Conservation (phyloP, 2,888 invertebrate species). For the Masnerella sp. region DNA sequence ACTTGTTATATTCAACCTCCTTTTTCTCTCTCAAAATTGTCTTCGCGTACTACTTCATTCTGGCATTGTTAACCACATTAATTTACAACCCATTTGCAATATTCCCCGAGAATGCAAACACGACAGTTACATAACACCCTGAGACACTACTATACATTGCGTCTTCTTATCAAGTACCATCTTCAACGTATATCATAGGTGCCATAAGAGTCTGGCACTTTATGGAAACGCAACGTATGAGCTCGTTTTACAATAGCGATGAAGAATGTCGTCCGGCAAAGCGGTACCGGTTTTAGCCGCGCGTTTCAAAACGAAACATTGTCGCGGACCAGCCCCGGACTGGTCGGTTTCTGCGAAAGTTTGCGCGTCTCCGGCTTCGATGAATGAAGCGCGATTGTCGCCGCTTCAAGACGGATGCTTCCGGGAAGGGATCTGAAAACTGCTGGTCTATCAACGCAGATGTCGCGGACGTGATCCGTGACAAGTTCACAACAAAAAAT, state of each 20-base stretch:
- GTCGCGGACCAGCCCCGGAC: not conserved
- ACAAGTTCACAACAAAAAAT: constrained; percentile 39
- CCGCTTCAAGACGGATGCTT: constrained; percentile 67
- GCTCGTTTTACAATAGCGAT: constrained; percentile 34
- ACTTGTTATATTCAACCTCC: too few species aligned
- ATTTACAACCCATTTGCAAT: too few species aligned
- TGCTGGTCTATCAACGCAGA: constrained; percentile 69
- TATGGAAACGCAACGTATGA: constrained; percentile 37
- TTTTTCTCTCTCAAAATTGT: too few species aligned
- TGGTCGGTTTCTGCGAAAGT: too few species aligned
- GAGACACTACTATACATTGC: not conserved
- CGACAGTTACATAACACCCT: not conserved
- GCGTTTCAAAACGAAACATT: constrained; percentile 41
- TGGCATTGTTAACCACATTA: too few species aligned
- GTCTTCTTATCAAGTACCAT: constrained; percentile 65
- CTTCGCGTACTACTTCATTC: too few species aligned
- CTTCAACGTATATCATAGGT: constrained; percentile 54
- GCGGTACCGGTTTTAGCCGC: constrained; percentile 48
- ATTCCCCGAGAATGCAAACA: too few species aligned
- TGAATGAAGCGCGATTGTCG: constrained; percentile 51
- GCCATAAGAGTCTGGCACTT: constrained; percentile 59
- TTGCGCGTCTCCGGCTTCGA: constrained; percentile 22
- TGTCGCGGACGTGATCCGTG: constrained; percentile 70
- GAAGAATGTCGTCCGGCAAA: constrained; percentile 27
- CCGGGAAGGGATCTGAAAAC: constrained; percentile 67